Conservation (phyloP, 2,797 vertebrate genomes). For the Hyperoplus immaculatus region DNA sequence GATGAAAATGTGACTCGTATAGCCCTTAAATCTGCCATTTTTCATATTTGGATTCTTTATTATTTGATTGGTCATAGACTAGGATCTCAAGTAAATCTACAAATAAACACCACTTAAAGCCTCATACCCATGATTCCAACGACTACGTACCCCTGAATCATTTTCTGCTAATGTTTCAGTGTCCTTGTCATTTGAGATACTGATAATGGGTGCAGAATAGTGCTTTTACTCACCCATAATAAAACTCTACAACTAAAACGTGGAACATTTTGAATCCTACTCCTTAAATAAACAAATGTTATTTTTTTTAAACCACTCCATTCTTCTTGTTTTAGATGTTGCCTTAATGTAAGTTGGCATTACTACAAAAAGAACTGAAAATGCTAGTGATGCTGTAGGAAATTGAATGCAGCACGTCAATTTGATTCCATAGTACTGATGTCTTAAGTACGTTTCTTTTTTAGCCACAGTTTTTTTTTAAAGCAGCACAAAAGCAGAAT, state of each 20-base stretch:
- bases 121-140: neutral
- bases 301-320: conserved; percentile 32
- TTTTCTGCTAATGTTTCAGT: conserved; percentile 18
- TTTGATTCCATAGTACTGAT: conserved; percentile 65
- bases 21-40: conserved; percentile 1
- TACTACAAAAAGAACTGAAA: conserved; percentile 20
- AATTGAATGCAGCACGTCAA: conserved; percentile 54
- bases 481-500: conserved; percentile 61
- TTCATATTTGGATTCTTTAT: neutral
- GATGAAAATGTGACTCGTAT: conserved; percentile 26
- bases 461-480: conserved; percentile 43
- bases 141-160: neutral
- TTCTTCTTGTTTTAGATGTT: conserved; percentile 25
- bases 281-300: conserved; percentile 41
- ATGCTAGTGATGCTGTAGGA: conserved; percentile 22
- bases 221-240: conserved; percentile 7
- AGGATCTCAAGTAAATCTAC: neutral
- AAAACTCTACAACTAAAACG: neutral
- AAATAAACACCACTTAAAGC: conserved; percentile 4
- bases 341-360: conserved; percentile 60
- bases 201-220: conserved; percentile 13
- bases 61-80: neutral
- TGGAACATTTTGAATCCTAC: neutral
- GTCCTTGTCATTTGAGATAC: conserved; percentile 17
- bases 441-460: conserved; percentile 55